Evolutionary conservation across 2,113 vertebrate species (phyloP).

Genomic region (Motacilla tschutschensis): DNA sequence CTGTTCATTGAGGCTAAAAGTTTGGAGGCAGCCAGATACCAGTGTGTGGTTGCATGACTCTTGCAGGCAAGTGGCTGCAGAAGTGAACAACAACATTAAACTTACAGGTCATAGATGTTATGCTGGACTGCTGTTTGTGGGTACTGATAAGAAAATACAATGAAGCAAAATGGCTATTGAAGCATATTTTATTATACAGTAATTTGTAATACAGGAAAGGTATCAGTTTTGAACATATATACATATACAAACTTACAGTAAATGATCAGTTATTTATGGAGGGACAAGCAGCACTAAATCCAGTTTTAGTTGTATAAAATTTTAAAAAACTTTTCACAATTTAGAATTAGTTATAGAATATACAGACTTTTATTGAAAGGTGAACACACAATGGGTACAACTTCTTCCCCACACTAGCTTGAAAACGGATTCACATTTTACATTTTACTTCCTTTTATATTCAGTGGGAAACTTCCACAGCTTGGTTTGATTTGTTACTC

Average conservation of each 20-base stretch:
- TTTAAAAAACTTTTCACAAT: slow-evolving; percentile 25
- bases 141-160: not conserved
- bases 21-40: not conserved
- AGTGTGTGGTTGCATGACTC: not conserved
- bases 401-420: not conserved
- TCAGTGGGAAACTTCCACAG: not conserved
- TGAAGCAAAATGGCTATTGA: not conserved
- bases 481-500: slow-evolving; percentile 23
- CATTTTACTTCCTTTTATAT: not conserved
- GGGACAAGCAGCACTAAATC: slow-evolving; percentile 39
- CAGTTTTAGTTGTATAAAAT: slow-evolving; percentile 14
- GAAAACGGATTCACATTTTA: slow-evolving; percentile 50
- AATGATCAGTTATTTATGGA: slow-evolving; percentile 40
- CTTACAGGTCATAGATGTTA: not conserved
- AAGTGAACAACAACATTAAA: not conserved
- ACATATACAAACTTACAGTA: slow-evolving; percentile 43
- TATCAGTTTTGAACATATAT: slow-evolving; percentile 12
- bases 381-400: not conserved
- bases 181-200: slow-evolving; percentile 50
- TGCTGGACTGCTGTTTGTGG: not conserved
- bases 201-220: slow-evolving; percentile 37
- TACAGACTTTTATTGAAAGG: not conserved
- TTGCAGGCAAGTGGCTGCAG: not conserved
- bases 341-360: slow-evolving; percentile 35
- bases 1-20: not conserved